Evolutionary conservation across 2,113 vertebrate genomes (phyloP).

Genomic region (Canis aureus): DNA sequence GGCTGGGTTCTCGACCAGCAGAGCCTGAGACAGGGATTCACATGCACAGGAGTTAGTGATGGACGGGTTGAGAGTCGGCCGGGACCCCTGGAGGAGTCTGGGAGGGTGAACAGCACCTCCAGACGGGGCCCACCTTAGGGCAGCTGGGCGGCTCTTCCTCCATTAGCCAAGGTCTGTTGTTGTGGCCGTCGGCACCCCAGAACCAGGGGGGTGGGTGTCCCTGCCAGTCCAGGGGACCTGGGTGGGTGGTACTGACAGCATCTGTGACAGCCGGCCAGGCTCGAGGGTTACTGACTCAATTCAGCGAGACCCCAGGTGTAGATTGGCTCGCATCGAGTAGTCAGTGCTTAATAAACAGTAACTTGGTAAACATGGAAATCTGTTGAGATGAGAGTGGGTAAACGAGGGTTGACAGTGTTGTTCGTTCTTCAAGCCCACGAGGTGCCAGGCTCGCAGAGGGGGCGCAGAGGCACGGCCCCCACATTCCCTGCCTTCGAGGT

Average conservation of each 20-base stretch:
- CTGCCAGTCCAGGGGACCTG: background rate
- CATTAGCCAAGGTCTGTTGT: accelerated
- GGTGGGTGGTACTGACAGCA: background rate
- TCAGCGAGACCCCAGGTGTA: background rate
- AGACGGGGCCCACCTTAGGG: background rate
- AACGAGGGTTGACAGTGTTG: background rate
- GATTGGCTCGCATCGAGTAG: accelerated
- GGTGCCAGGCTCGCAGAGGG: background rate
- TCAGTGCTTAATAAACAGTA: accelerated
- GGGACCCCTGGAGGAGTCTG: background rate
- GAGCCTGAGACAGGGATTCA: background rate
- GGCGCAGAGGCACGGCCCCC: background rate
- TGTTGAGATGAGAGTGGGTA: background rate
- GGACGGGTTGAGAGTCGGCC: background rate
- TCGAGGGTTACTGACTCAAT: background rate
- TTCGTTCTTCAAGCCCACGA: background rate
- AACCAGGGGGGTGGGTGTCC: accelerated
- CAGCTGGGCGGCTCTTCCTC: accelerated
- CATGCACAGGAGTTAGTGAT: accelerated
- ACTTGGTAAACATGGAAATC: background rate
- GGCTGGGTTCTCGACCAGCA: background rate
- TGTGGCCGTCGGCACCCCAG: no score
- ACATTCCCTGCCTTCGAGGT: background rate
- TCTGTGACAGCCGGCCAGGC: background rate
- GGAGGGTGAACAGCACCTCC: background rate